A percentile compares a stretch with the other conserved stretches of the same genome.
Conservation (phyloP, 2,888 invertebrate species). For the Sesia apiformis region DNA sequence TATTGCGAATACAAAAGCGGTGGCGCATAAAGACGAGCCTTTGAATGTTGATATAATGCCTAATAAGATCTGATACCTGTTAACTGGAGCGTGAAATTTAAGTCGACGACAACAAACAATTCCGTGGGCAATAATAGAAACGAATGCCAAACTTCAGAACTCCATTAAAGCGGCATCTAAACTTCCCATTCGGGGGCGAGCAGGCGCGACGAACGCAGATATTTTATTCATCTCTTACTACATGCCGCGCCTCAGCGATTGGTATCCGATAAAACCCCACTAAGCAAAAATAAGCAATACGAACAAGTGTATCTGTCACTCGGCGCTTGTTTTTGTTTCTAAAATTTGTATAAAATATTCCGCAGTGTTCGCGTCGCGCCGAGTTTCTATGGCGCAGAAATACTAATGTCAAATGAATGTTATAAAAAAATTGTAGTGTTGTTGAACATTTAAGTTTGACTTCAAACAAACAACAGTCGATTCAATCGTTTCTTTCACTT, state of each 20-base stretch:
- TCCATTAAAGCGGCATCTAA: slow-evolving; percentile 59
- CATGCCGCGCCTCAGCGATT: slow-evolving; percentile 54
- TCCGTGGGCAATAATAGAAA: slow-evolving; percentile 55
- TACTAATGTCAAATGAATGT: slow-evolving; percentile 5
- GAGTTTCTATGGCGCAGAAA: not conserved
- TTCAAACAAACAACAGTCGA: too few relatives aligned
- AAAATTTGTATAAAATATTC: slow-evolving; percentile 75
- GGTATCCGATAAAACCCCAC: slow-evolving; percentile 60
- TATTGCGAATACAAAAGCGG: too few relatives aligned
- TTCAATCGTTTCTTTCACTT: too few relatives aligned
- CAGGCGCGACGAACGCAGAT: slow-evolving; percentile 52
- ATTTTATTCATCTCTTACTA: slow-evolving; percentile 64
- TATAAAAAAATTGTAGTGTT: not conserved
- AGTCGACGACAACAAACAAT: slow-evolving; percentile 64
- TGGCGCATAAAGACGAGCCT: too few relatives aligned
- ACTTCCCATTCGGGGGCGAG: slow-evolving; percentile 55
- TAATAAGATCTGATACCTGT: slow-evolving; percentile 50
- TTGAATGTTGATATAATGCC: slow-evolving; percentile 9
- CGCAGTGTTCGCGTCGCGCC: slow-evolving; percentile 41
- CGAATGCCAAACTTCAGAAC: slow-evolving; percentile 62
- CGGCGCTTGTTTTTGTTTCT: slow-evolving; percentile 67
- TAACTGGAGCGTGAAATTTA: slow-evolving; percentile 58
- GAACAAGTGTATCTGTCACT: slow-evolving; percentile 72
- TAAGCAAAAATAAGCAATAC: slow-evolving; percentile 66
- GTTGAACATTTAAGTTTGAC: too few relatives aligned